Evolutionary conservation across 2,888 invertebrate species (phyloP).

Genomic region (Melieria picta): DNA sequence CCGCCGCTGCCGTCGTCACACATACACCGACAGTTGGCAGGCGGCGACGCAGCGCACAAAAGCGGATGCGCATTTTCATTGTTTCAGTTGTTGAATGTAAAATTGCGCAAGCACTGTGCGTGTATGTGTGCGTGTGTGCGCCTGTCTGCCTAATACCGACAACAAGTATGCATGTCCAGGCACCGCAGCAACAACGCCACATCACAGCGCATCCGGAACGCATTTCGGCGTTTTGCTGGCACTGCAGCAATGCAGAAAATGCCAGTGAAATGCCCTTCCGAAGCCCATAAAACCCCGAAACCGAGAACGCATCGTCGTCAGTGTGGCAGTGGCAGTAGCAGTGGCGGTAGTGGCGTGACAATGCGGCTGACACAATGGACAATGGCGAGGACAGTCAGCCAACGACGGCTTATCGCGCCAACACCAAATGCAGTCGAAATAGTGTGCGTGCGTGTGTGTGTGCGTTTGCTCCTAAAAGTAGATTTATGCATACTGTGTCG

Average conservation of each 20-base stretch:
- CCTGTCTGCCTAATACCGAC: neutral
- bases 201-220: conserved; percentile 23
- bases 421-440: neutral
- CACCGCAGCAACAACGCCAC: conserved; percentile 2
- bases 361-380: too few relatives aligned
- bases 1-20: neutral
- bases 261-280: conserved; percentile 33
- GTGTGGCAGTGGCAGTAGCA: too few relatives aligned
- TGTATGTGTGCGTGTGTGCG: conserved; percentile 14
- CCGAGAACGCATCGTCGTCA: too few relatives aligned
- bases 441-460: neutral
- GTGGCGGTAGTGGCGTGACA: too few relatives aligned
- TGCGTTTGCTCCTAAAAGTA: neutral
- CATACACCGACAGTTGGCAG: neutral
- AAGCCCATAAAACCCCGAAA: conserved; percentile 32
- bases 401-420: conserved; percentile 16
- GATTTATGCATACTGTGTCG: neutral
- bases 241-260: conserved; percentile 29
- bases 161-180: neutral
- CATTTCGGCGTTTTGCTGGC: conserved; percentile 10
- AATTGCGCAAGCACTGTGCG: neutral
- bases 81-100: conserved; percentile 6
- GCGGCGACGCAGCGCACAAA: neutral
- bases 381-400: neutral
- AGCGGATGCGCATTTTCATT: neutral